A percentile compares a stretch with the other conserved stretches of the same genome.
Conservation (phyloP, 53 echinoderm and acorn worm genomes). For the Stichopus horrens region DNA sequence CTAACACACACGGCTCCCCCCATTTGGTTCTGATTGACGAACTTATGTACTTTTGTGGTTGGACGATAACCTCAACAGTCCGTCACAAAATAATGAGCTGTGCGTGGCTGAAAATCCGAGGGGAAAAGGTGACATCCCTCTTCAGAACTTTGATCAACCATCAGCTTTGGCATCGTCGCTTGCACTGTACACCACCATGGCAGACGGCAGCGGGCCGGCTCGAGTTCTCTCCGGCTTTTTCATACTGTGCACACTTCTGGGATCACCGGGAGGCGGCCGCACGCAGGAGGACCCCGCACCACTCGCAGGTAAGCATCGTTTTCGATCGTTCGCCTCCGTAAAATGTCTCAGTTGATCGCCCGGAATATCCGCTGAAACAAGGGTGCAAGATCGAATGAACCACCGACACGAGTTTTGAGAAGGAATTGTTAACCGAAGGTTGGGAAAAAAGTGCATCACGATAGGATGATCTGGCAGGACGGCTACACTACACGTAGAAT, state of each 20-base stretch:
- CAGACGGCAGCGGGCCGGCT: background rate
- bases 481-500: no score
- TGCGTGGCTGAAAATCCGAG: background rate
- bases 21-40: constrained; percentile 10
- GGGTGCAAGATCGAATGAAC: no score
- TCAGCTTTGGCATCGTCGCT: background rate
- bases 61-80: constrained; percentile 20
- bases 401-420: no score
- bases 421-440: no score
- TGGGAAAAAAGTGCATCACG: no score
- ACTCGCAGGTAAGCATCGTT: constrained; percentile 4
- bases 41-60: constrained; percentile 35
- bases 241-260: background rate
- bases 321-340: background rate
- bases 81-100: constrained; percentile 16
- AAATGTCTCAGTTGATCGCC: no score
- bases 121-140: constrained; percentile 24
- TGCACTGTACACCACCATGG: constrained; percentile 3
- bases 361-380: no score
- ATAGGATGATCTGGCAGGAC: no score
- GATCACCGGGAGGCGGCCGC: background rate
- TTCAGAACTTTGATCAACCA: background rate
- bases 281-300: background rate
- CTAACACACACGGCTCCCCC: background rate
- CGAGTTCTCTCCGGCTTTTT: background rate